These are phyloP conservation scores for Microchrysa polita DNA, from an alignment of 2,888 invertebrate genomes.

Conservation along the genomic window DNA sequence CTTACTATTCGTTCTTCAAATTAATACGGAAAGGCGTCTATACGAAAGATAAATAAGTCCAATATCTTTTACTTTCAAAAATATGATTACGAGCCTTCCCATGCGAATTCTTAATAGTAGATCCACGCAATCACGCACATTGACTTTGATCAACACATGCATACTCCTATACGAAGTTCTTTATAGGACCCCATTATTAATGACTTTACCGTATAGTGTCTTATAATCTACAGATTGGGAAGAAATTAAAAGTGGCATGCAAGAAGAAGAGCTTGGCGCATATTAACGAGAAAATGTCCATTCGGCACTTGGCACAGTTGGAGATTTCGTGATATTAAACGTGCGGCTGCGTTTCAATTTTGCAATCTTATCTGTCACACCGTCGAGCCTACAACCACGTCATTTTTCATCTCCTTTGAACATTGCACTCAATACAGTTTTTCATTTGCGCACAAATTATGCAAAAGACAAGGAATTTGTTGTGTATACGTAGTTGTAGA, in stretches of 20 bases:
- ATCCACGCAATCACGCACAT: no score
- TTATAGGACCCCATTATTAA: constrained; percentile 7
- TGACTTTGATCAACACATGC: no score
- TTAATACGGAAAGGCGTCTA: no score
- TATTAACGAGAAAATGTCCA: constrained; percentile 28
- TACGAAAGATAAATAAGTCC: no score
- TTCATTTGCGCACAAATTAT: constrained; percentile 33
- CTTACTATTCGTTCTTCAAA: no score
- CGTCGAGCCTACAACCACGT: constrained; percentile 47
- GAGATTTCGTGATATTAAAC: constrained; percentile 20
- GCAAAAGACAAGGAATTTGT: constrained; percentile 37
- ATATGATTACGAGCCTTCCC: no score
- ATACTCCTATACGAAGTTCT: no score
- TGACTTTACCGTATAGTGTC: constrained; percentile 1
- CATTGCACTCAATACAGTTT: constrained; percentile 4
- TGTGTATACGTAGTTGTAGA: neutral
- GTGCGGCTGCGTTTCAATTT: constrained; percentile 32
- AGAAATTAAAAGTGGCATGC: constrained; percentile 41
- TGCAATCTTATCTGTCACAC: constrained; percentile 46
- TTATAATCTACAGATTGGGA: constrained; percentile 29
- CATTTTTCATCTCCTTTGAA: constrained; percentile 46
- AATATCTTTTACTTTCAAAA: no score
- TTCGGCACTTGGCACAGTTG: constrained; percentile 33
- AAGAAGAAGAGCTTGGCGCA: constrained; percentile 17
- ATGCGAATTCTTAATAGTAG: no score